These are phyloP conservation scores for Tupiocoris notatus DNA, from an alignment of 2,888 invertebrate species.

Conservation along the genomic window DNA sequence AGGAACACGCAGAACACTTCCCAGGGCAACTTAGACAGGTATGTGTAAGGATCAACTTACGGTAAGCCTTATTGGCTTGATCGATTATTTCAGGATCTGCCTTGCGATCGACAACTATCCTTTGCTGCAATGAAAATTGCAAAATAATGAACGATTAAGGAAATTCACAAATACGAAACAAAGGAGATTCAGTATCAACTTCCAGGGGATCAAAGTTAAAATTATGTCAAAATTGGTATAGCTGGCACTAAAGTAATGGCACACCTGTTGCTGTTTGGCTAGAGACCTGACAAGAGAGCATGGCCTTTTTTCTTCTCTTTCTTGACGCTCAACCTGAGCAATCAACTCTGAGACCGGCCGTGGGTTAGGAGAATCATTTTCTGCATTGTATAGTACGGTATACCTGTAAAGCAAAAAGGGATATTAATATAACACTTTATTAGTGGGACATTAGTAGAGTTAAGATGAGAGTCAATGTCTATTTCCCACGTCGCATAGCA, in stretches of 20 bases:
- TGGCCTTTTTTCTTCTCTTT: constrained; percentile 52
- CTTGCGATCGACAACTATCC: constrained; percentile 52
- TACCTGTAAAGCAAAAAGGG: no score
- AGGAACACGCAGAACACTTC: no score
- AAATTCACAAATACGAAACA: neutral
- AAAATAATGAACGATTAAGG: neutral
- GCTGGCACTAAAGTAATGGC: neutral
- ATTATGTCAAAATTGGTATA: no score
- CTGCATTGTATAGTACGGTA: constrained; percentile 55
- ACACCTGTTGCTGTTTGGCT: constrained; percentile 15
- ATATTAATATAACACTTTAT: no score
- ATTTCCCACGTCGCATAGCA: no score
- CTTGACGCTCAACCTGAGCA: constrained; percentile 55
- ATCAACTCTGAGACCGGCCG: constrained; percentile 54
- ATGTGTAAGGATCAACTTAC: no score
- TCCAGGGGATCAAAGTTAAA: neutral
- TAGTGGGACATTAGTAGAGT: no score
- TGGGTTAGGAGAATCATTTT: constrained; percentile 57
- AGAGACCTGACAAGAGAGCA: constrained; percentile 30
- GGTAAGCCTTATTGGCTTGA: constrained; percentile 54
- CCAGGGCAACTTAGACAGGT: no score
- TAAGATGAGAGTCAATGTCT: no score
- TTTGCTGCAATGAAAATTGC: constrained; percentile 46
- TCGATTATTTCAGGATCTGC: constrained; percentile 54
- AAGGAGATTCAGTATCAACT: neutral